A percentile compares a stretch with the other conserved stretches of the same genome.
These are phyloP conservation scores for Crotalus tigris DNA, from an alignment of 2,113 vertebrate genomes.

Conservation along the genomic window DNA sequence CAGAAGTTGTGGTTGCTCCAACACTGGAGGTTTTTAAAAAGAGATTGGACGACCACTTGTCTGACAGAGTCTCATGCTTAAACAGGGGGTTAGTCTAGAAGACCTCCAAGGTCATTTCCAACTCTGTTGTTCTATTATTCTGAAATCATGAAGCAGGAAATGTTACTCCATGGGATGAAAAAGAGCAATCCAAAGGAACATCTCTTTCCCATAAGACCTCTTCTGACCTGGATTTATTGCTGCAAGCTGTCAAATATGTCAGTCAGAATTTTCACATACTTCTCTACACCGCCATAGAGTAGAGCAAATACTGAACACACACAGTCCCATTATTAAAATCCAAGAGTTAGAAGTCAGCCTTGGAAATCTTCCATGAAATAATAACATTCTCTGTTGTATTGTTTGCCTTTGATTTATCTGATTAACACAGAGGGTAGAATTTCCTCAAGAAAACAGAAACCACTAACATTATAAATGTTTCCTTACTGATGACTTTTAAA, in stretches of 20 bases:
- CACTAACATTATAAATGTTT: conserved; percentile 14
- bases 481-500: conserved; percentile 30
- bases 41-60: not conserved
- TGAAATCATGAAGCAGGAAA: not conserved
- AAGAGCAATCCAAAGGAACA: not conserved
- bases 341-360: conserved; percentile 23
- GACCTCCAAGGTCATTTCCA: not conserved
- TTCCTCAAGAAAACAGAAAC: conserved; percentile 29
- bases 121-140: not conserved
- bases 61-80: not conserved
- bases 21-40: not conserved
- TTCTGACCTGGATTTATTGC: not conserved
- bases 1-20: not conserved
- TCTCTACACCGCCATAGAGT: not conserved
- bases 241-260: not conserved
- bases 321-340: not conserved
- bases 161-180: not conserved
- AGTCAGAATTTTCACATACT: not conserved
- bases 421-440: conserved; percentile 20
- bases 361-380: not conserved
- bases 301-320: not conserved
- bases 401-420: conserved; percentile 23
- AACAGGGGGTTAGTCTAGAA: not conserved
- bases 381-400: conserved; percentile 10
- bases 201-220: not conserved